These are phyloP conservation scores for Delphinus delphis DNA, from an alignment of 2,113 vertebrate species.

Conservation along the genomic window DNA sequence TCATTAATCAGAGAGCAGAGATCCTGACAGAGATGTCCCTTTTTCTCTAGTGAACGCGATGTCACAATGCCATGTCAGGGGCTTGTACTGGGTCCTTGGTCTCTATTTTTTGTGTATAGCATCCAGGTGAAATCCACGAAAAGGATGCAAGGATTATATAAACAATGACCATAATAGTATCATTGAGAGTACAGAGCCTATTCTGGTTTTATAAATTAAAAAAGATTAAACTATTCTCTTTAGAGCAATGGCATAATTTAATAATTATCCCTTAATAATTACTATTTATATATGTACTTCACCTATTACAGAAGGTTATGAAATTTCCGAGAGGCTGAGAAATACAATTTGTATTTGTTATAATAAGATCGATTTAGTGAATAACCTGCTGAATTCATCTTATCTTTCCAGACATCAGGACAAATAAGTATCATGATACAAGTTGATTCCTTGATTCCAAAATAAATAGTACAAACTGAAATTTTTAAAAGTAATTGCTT, in stretches of 20 bases:
- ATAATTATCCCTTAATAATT: background rate
- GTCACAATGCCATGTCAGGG: background rate
- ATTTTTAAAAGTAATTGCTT: background rate
- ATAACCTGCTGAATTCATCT: slow-evolving; percentile 26
- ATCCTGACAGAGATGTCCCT: background rate
- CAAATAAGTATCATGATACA: background rate
- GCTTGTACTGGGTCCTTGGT: background rate
- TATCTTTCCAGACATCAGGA: background rate
- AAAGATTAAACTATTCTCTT: background rate
- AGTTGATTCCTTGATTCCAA: background rate
- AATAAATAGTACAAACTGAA: background rate
- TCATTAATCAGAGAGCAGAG: slow-evolving; percentile 70
- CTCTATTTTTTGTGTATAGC: background rate
- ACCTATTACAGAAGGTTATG: background rate
- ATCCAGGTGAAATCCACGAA: background rate
- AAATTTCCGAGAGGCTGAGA: slow-evolving; percentile 34
- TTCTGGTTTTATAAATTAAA: background rate
- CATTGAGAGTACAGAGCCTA: background rate
- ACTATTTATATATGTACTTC: background rate
- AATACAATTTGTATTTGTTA: slow-evolving; percentile 11
- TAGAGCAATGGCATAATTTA: background rate
- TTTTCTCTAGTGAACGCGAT: background rate
- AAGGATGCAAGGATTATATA: background rate
- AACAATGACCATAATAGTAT: background rate
- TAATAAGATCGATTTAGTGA: background rate